Base-by-base conservation (phyloP, 2,797 vertebrate species). In the Molossus alvarezi region DNA sequence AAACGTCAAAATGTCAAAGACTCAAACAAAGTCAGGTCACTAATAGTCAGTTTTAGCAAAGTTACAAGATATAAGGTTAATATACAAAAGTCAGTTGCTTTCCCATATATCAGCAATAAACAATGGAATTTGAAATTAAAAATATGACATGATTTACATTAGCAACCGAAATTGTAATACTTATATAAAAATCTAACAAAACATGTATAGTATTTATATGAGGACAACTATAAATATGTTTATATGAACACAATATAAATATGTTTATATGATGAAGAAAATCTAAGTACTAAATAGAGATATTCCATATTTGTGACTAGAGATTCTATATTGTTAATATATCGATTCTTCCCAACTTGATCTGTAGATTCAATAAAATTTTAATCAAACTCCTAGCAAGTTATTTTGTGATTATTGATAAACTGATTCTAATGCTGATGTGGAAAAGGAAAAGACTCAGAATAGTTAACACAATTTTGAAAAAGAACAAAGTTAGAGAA, bases 101-200 rank as follows among this genome's bases (percentile, higher is more conserved):
- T 81, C 21, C n/a, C 80, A 25, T 62, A 64, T 73, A 6, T 81
- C 21, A 88, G 45, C 13, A 58, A 21, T 33, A 67, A 87, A 51
- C 6, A 77, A 27, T 15, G 3, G 7, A 60, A 64, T 83, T 83
- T 96, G 69, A 88, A 88, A n/a, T 69, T 62, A 76, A 75, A 82
- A 45, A 37, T 45, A 51, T 13, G 15, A 37, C n/a, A 67, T 67
- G 14, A 67, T 57, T 72, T 41, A n/a, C 27, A 90, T 81, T 45
- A 95, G 11, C 48, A 85, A 8, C 7, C 67, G 85, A 10, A 80
- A n/a, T 7, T 18, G 17, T 45, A 93, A 20, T 62, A 29, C 33
- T 79, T 92, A 9, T 3, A 6, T 64, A 45, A 55, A 87, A 18
- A 33, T 67, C 65, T 67, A 67, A 33, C 65, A 67, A 67, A 67